Base-by-base conservation (phyloP, 2,888 invertebrate species). In the Alloscopus bannaensis region DNA sequence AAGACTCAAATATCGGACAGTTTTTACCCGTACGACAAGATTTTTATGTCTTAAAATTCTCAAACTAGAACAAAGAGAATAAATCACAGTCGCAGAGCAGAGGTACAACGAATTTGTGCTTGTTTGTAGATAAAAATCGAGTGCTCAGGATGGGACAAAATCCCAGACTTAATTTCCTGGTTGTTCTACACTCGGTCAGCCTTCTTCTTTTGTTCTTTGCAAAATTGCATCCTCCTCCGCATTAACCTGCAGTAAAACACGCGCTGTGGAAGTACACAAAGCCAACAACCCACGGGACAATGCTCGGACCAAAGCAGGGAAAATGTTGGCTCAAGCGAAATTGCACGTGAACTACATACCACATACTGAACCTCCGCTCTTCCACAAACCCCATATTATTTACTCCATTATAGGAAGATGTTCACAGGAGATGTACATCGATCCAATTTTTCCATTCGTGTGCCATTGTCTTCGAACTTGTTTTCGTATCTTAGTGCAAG, bases 111-210 rank as follows among this genome's bases (percentile, higher is more conserved):
- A 20, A 47, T 26, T 11, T 36, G 36, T 6, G 8, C 36, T 6
- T 36, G 36, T 36, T 6, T 36, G 36, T 36, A 36, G 47, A 62
- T 36, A 55, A 29, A 65, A 80, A 80, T 73, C 69, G 64, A 80
- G 80, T 80, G 72, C 73, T 69, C 73, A 80, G 69, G 73, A 73
- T 64, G 68, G 50, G 73, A 73, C 73, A 47, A 73, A 80, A 80
- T 73, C 80, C 73, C 69, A 80, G 80, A 69, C 80, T 80, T 73
- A 80, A 80, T 80, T 80, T 80, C 80, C 80, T 73, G 52, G 79
- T 79, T 68, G 72, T 64, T 50, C 47, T 4, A 47, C 47, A n/a
- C 47, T 47, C 52, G 57, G n/a, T 45, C 40, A 28, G 28, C 64
- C 62, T 59, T 20, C 24, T 57, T 40, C 47, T 62, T 68, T 71